These are phyloP conservation scores for Calameuta pallipes DNA, from an alignment of 2,888 invertebrate genomes.

Conservation along the genomic window DNA sequence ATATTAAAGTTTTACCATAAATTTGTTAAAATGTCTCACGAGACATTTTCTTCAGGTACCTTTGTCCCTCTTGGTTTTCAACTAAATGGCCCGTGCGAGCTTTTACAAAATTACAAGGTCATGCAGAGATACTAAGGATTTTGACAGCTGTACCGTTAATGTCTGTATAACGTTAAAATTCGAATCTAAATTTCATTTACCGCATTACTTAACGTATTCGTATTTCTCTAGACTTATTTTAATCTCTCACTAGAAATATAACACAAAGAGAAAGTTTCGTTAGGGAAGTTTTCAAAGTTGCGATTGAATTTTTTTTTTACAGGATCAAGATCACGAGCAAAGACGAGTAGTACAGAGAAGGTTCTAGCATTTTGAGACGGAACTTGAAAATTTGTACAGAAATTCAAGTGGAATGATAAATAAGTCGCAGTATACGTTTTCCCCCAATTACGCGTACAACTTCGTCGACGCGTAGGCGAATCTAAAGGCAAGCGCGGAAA, in stretches of 20 bases:
- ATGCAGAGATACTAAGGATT: neutral
- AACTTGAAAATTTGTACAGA: neutral
- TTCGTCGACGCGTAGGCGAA: neutral
- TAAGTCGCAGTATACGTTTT: neutral
- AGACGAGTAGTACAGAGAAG: neutral
- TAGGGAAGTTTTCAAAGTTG: neutral
- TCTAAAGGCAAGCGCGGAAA: neutral
- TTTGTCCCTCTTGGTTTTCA: constrained; percentile 13
- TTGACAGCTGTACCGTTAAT: neutral
- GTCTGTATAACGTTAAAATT: neutral
- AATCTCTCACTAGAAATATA: neutral
- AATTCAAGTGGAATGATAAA: neutral
- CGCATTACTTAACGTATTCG: neutral
- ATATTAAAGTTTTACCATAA: constrained; percentile 20
- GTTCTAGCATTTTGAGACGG: neutral
- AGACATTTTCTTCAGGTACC: constrained; percentile 12
- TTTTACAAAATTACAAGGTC: neutral
- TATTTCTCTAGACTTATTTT: neutral
- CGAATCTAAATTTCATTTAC: neutral
- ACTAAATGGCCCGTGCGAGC: neutral
- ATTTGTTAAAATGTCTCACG: constrained; percentile 21
- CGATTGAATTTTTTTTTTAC: neutral
- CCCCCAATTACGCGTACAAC: neutral
- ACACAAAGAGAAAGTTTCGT: neutral
- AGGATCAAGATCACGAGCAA: neutral